Percentiles rank a stretch among this genome's conserved stretches.
Conservation (phyloP, 2,888 invertebrate genomes). For the Heliconius cydno region DNA sequence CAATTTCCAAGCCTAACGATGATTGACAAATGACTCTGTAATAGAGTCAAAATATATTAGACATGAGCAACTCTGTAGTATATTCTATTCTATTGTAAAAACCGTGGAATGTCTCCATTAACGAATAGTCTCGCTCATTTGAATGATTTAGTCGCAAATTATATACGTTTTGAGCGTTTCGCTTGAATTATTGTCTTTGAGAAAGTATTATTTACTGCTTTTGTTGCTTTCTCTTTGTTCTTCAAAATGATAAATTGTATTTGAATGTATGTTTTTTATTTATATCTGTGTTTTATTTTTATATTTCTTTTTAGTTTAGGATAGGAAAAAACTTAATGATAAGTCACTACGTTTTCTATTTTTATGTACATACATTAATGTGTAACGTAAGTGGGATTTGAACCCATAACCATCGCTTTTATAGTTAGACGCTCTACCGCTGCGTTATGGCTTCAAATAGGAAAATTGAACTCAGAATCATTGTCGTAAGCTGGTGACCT, state of each 20-base stretch:
- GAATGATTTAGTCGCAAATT: constrained; percentile 69
- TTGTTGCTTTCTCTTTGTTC: constrained; percentile 57
- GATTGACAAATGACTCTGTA: constrained; percentile 72
- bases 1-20: constrained; percentile 50
- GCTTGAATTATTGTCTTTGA: constrained; percentile 64
- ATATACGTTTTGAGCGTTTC: constrained; percentile 65
- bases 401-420: no score
- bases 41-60: constrained; percentile 45
- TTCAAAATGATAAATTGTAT: constrained; percentile 23
- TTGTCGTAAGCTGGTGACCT: neutral
- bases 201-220: constrained; percentile 73
- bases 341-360: no score
- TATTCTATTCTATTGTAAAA: constrained; percentile 37
- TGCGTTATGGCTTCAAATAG: no score
- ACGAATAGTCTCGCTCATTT: constrained; percentile 60
- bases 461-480: constrained; percentile 28
- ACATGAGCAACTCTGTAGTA: neutral
- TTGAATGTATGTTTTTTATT: constrained; percentile 15
- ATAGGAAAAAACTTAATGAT: neutral
- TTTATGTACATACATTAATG: no score
- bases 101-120: constrained; percentile 55
- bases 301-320: constrained; percentile 26
- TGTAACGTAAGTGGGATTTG: no score
- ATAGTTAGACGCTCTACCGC: no score
- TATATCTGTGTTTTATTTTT: neutral